Base-by-base conservation (phyloP, 2,113 vertebrate species). In the Montifringilla adamsi region DNA sequence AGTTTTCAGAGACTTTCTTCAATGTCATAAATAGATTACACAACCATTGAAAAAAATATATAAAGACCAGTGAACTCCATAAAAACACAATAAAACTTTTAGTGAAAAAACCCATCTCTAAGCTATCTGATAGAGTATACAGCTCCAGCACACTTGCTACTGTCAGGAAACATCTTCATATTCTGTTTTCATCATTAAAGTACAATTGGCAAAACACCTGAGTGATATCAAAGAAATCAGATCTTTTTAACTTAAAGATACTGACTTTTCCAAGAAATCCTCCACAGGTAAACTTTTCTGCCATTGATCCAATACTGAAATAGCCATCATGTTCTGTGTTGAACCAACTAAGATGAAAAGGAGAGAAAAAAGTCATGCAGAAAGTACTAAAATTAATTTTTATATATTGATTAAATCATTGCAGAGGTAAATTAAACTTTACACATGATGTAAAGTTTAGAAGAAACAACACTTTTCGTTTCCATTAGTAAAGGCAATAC, bases 191-290 rank as follows among this genome's bases (percentile, higher is more conserved):
- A 75, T 31, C 39, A 56, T 41, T 59, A 63, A 12, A 9, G 41
- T 63, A 55, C 9, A 33, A 74, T 73, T 85, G 46, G 62, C 33
- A 33, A 87, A 88, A 46, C 47, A 86, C 7, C 5, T 47, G 44
- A 80, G 63, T 35, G 7, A 69, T 50, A 94, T 10, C 7, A 94
- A 91, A 80, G 39, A 52, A 88, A 74, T 72, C 6, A 74, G 24
- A 73, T 10, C 4, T 85, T 92, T 75, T 94, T 50, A 96, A 85
- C 10, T 77, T 80, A 95, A 90, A 17, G 23, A 87, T 53, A 98
- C 98, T 93, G 90, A 98, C 98, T 95, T 98, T 87, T 98, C 98
- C 78, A 97, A 91, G 80, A 98, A 97, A 66, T 98, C 97, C 50
- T 98, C 95, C 63, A 93, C 70, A 78, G 11, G 49, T 53, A 96